A percentile compares a stretch with the other conserved stretches of the same genome.
Conservation (phyloP, 1,140 invertebrate species). For the Brachionus paranguensis region DNA sequence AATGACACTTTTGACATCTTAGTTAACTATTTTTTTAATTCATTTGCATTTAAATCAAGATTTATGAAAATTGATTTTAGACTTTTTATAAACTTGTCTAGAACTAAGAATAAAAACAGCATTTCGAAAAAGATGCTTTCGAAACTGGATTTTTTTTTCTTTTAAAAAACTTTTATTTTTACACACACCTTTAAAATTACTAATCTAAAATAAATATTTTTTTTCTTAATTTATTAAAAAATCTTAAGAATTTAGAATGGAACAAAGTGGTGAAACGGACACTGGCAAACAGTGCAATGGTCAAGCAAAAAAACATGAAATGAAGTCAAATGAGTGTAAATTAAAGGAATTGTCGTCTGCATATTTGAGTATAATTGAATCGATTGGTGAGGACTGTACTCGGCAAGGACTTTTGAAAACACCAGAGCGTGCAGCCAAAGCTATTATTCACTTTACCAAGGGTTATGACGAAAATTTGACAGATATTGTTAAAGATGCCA, state of each 20-base stretch:
- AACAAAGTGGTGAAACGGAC: not conserved
- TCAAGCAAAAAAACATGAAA: not conserved
- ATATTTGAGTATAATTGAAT: slow-evolving; percentile 5
- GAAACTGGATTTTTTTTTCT: not conserved
- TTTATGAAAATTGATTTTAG: slow-evolving; percentile 8
- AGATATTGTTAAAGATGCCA: slow-evolving; percentile 94
- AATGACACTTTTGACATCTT: slow-evolving; percentile 23
- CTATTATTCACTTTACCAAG: slow-evolving; percentile 97
- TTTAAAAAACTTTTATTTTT: not conserved
- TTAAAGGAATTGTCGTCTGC: not conserved
- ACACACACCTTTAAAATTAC: not conserved
- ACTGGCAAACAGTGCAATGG: not conserved
- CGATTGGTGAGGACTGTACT: slow-evolving; percentile 84
- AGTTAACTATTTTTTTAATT: not conserved
- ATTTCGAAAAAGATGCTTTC: not conserved
- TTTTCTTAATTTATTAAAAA: too few relatives aligned
- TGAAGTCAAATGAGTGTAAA: not conserved
- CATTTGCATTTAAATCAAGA: slow-evolving; percentile 29
- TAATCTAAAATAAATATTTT: too few relatives aligned
- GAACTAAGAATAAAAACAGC: not conserved
- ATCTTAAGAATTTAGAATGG: not conserved
- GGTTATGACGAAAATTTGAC: slow-evolving; percentile 93
- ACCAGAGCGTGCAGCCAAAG: slow-evolving; percentile 92
- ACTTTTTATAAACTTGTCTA: not conserved
- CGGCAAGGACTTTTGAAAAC: slow-evolving; percentile 93